Base-by-base conservation (phyloP, 2,797 vertebrate species). In the Sphenopsis melanotis region DNA sequence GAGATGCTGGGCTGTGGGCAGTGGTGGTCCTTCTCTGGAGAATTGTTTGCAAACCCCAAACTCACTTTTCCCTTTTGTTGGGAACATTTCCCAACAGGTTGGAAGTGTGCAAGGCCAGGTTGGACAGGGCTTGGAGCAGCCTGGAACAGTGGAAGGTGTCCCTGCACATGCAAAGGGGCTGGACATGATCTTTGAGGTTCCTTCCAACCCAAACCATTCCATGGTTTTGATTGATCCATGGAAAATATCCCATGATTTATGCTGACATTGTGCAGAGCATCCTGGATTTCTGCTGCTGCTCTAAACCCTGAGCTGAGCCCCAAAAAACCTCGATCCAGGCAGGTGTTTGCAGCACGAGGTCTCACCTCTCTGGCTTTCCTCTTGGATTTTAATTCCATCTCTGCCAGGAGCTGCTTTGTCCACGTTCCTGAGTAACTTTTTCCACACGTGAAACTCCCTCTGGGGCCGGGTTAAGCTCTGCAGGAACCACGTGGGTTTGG, bases 301-400 rank as follows among this genome's bases (percentile, higher is more conserved):
- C 6, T 20, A 5, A 83, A 12, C 19, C 7, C n/a, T 15, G 76
- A 46, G 69, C 80, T 79, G 76, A 87, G 65, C 70, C 60, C 66
- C 41, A 5, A 7, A 55, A 26, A 3, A 0, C 46, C 82, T 53
- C 4, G 0, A 20, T 36, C 12, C 41, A 9, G 68, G 60, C 29
- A 47, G 7, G 32, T 18, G 44, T 87, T 70, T 36, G 63, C n/a
- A 70, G 69, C 82, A 47, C 1, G 0, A 78, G 72, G 39, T 89
- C 41, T 63, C 86, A 21, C 66, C 63, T 64, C 83, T 81, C 37
- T 60, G 36, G 30, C 56, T 64, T 70, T 39, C 37, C 47, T 74
- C 57, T 2, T 1, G 16, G n/a, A 4, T 30, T 65, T 50, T 4
- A 0, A 1, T 50, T 83, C 65, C 56, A 2, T 5, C 26, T 10